A percentile compares a stretch with the other conserved stretches of the same genome.
phyloP scores from a whole-genome alignment of 2,888 invertebrate genomes.

The Noctua janthe region DNA sequence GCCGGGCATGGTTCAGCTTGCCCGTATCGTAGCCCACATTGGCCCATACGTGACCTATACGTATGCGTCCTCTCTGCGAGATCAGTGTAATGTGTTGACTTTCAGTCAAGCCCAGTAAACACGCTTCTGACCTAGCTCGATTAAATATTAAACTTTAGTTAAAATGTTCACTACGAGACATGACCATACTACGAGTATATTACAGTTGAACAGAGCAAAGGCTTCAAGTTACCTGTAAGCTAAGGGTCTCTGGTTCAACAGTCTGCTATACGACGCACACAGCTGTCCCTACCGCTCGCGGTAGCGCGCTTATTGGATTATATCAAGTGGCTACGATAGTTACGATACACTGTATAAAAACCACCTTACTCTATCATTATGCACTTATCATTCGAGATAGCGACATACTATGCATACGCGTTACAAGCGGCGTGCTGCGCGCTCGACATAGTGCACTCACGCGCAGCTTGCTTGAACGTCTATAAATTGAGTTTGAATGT shows the following conservation, averaged over 20 bases:
- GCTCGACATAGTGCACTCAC: neutral
- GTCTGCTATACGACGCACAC: neutral
- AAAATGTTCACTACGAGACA: neutral
- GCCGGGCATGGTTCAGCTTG: constrained; percentile 13
- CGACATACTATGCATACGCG: constrained; percentile 1
- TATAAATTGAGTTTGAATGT: constrained; percentile 28
- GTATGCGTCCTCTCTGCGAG: constrained; percentile 21
- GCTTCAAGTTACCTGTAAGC: neutral
- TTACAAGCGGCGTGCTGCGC: neutral
- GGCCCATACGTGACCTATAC: neutral
- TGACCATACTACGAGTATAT: neutral
- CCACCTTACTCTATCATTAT: constrained; percentile 30
- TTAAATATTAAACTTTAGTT: constrained; percentile 8
- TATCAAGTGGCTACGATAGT: neutral
- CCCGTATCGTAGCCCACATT: neutral
- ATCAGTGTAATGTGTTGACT: constrained; percentile 1
- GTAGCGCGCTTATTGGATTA: neutral
- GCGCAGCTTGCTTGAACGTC: constrained; percentile 23
- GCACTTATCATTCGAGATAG: constrained; percentile 31
- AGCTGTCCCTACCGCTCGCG: neutral
- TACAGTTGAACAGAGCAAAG: neutral
- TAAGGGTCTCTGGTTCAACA: neutral
- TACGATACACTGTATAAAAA: neutral
- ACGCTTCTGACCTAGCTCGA: neutral
- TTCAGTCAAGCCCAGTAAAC: constrained; percentile 7